phyloP scores from a whole-genome alignment of 2,113 vertebrate genomes.

The Scytalopus superciliaris region DNA sequence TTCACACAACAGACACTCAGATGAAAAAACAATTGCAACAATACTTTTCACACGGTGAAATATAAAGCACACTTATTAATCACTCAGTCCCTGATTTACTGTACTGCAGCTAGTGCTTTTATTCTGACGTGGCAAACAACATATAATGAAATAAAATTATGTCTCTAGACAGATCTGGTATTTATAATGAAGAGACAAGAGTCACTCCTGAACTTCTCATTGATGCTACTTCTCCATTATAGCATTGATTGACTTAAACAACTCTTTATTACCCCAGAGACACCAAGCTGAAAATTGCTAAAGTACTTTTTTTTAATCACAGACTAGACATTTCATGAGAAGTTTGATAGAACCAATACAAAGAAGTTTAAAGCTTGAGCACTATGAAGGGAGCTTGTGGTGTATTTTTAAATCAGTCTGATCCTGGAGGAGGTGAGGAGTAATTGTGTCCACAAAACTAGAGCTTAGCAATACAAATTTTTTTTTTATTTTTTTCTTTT shows the following conservation, averaged over 20 bases:
- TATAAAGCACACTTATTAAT: not conserved
- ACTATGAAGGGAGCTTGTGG: not conserved
- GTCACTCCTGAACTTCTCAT: not conserved
- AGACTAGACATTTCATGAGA: not conserved
- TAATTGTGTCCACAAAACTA: not conserved
- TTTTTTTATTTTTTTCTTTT: not conserved
- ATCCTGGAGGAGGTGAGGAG: not conserved
- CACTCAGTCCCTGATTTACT: not conserved
- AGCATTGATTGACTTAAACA: not conserved
- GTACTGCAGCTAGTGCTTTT: not conserved
- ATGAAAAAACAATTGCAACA: not conserved
- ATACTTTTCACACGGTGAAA: not conserved
- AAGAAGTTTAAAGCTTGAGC: not conserved
- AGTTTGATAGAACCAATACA: not conserved
- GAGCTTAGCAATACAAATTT: not conserved
- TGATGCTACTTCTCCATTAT: not conserved
- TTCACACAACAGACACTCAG: constrained; percentile 3
- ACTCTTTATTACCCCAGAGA: not conserved
- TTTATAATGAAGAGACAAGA: not conserved
- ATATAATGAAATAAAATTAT: constrained; percentile 9
- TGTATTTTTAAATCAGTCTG: not conserved
- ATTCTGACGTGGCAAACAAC: not conserved
- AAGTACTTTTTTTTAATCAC: not conserved
- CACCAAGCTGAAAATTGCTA: not conserved
- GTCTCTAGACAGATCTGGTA: constrained; percentile 8